phyloP scores from a whole-genome alignment of 2,888 invertebrate species.

The Trichogramma dendrolimi region DNA sequence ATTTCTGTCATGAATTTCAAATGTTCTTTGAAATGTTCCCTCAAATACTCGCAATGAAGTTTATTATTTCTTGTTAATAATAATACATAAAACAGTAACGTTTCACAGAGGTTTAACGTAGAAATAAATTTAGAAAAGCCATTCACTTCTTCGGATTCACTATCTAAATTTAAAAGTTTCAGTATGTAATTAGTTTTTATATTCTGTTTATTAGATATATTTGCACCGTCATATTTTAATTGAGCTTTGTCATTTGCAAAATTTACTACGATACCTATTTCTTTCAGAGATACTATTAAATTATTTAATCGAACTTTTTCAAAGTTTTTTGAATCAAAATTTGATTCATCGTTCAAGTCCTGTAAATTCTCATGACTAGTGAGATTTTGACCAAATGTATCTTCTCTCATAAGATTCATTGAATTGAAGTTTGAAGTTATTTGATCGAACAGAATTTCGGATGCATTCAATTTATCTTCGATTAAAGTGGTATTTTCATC shows the following conservation, averaged over 20 bases:
- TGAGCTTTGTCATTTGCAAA: conserved; percentile 42
- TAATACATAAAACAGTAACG: conserved; percentile 9
- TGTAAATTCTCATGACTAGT: conserved; percentile 30
- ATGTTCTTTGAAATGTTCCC: conserved; percentile 44
- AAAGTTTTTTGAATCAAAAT: not conserved
- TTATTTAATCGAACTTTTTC: conserved; percentile 13
- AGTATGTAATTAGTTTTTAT: conserved; percentile 43
- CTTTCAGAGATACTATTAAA: conserved; percentile 39
- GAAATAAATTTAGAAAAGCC: conserved; percentile 10
- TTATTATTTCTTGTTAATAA: conserved; percentile 32
- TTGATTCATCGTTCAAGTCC: conserved; percentile 39
- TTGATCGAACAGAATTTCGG: conserved; percentile 40
- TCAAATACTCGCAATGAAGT: conserved; percentile 44
- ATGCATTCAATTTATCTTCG: conserved; percentile 49
- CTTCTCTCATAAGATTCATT: conserved; percentile 33
- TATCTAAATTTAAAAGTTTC: conserved; percentile 34
- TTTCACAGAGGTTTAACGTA: not conserved
- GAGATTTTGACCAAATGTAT: conserved; percentile 4
- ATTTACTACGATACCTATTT: conserved; percentile 45
- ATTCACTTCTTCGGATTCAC: conserved; percentile 29
- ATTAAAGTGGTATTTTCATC: not conserved
- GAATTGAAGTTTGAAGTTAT: conserved; percentile 40
- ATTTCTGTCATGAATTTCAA: conserved; percentile 48
- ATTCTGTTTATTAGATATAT: conserved; percentile 40
- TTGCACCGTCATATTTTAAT: conserved; percentile 41